phyloP scores from a whole-genome alignment of 2,113 vertebrate species.

The Nibea coibor region DNA sequence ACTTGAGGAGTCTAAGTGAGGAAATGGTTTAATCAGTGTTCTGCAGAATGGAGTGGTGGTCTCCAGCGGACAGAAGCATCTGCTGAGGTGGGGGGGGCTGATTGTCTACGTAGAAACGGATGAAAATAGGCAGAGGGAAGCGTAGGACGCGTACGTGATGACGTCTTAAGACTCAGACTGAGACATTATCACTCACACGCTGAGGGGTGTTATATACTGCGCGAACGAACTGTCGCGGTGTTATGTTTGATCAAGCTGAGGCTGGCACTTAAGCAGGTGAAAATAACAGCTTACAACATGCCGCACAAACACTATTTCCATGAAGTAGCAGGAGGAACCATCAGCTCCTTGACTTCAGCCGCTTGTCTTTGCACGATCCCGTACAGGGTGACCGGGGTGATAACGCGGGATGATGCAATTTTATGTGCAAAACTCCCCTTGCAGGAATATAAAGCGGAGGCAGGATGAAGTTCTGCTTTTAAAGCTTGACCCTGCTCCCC shows the following conservation, averaged over 20 bases:
- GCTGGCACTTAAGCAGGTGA: neutral
- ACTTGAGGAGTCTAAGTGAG: constrained; percentile 22
- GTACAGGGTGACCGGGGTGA: constrained; percentile 7
- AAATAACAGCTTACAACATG: neutral
- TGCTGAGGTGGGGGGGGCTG: constrained; percentile 27
- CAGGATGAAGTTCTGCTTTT: constrained; percentile 70
- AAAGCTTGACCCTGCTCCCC: constrained; percentile 71
- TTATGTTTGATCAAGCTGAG: constrained; percentile 11
- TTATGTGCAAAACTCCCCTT: constrained; percentile 1
- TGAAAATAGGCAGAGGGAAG: constrained; percentile 5
- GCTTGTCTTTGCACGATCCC: constrained; percentile 42
- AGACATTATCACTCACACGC: constrained; percentile 7
- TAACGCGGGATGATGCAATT: constrained; percentile 54
- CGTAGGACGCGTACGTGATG: neutral
- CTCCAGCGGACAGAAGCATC: constrained; percentile 53
- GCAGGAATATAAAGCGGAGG: constrained; percentile 58
- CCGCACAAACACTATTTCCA: neutral
- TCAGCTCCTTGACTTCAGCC: constrained; percentile 10
- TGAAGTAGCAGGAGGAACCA: constrained; percentile 26
- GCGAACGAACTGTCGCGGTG: neutral
- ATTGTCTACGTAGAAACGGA: constrained; percentile 5
- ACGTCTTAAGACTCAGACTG: constrained; percentile 10
- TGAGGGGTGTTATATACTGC: constrained; percentile 7
- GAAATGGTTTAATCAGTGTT: constrained; percentile 55
- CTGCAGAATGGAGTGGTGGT: constrained; percentile 35